These are phyloP conservation scores for Ypsolopha scabrella DNA, from an alignment of 2,888 invertebrate species.

Conservation along the genomic window DNA sequence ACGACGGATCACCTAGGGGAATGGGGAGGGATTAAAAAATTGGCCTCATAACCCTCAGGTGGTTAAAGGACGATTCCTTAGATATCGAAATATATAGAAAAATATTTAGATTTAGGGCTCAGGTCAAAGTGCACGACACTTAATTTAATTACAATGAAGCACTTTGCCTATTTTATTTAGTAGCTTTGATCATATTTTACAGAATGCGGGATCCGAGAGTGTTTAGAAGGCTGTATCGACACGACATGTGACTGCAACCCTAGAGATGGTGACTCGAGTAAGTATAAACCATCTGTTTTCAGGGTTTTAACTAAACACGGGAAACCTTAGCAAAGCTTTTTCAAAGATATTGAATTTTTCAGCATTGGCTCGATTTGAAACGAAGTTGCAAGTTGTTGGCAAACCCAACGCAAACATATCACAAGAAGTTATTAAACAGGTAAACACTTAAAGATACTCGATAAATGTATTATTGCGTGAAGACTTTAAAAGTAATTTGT, in stretches of 20 bases:
- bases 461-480: neutral
- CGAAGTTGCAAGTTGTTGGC: conserved; percentile 65
- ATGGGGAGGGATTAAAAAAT: no score
- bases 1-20: no score
- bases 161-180: no score
- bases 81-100: no score
- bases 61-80: no score
- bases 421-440: conserved; percentile 49
- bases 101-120: no score
- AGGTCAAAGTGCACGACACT: no score
- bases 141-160: no score
- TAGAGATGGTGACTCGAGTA: conserved; percentile 44
- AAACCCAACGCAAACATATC: conserved; percentile 52
- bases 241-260: conserved; percentile 49
- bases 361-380: conserved; percentile 74
- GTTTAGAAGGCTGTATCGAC: conserved; percentile 42
- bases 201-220: conserved; percentile 59
- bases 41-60: no score
- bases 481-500: neutral
- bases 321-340: no score
- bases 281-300: conserved; percentile 15
- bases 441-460: conserved; percentile 10
- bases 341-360: conserved; percentile 17
- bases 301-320: no score
- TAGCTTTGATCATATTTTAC: conserved; percentile 7